Evolutionary conservation across 2,113 vertebrate genomes (phyloP), one percentile per base, ranked within the genome.

Genomic region (Talpa occidentalis): DNA sequence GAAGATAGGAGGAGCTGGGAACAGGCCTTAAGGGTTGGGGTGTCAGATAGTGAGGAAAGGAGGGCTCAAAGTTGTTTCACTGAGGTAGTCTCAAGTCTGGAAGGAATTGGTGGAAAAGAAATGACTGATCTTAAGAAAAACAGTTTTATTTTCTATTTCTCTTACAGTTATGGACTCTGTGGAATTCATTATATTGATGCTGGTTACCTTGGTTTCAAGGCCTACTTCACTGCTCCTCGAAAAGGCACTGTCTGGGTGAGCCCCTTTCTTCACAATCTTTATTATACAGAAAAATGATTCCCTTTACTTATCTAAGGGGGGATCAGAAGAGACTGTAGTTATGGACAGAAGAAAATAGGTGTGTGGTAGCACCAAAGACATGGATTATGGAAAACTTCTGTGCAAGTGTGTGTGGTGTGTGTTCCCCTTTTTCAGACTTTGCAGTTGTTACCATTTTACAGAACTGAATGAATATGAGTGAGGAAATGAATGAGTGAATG

Each of bases 121-220:
- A 49, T 70, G 5, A 87, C 30, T 78, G 56, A 60, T 88, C 70
- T 73, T 79, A 56, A 60, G 7, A 21, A 66, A 90, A 86, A 85
- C 22, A 12, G 14, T 81, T 83, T 94, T 83, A 73, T 77, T 91
- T 59, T 89, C 21, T n/a, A 0, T 94, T 73, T 73, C 76, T 52
- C 0, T 93, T 88, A 0, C 67, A 99, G 99, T 88, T 98, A 98
- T 0, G 98, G 98, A 10, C 98, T 99, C 56, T 99, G 99, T 35
- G 99, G 99, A 72, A 98, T 99, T 95, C 99, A 99, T 95, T 99
- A 99, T 96, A 97, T 99, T 16, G 99, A 99, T 16, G 98, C 98
- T 0, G 99, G 99, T 11, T 99, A 98, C 97, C 97, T 99, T 88
- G 98, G 98, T 88, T 98, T 98, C 96, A 99, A 98, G 93, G 97